Conservation (phyloP, 1,140 invertebrate species). For the Metopolophium dirhodum region DNA sequence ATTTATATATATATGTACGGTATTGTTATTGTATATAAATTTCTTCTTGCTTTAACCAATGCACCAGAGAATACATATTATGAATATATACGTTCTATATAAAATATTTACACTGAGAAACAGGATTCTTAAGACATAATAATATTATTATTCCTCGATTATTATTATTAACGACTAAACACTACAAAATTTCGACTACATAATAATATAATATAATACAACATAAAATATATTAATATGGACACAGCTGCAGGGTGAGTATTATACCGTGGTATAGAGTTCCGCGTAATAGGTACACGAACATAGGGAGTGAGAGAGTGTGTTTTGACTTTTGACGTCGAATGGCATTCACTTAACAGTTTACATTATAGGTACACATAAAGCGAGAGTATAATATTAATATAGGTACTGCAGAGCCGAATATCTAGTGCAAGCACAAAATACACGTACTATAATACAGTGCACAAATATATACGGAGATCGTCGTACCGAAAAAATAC, state of each 20-base stretch:
- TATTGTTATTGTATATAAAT: slow-evolving; percentile 35
- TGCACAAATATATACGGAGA: not conserved
- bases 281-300: not conserved
- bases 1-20: not conserved
- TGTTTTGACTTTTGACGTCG: not conserved
- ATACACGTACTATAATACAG: not conserved
- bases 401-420: not conserved
- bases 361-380: not conserved
- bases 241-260: not conserved
- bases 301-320: not conserved
- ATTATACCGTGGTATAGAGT: not conserved
- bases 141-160: not conserved
- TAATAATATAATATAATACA: slow-evolving; percentile 1
- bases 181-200: slow-evolving; percentile 15
- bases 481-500: not conserved
- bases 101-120: slow-evolving; percentile 34
- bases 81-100: slow-evolving; percentile 9
- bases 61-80: slow-evolving; percentile 46
- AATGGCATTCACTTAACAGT: not conserved
- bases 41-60: slow-evolving; percentile 52
- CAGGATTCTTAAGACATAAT: slow-evolving; percentile 7
- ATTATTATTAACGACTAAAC: slow-evolving; percentile 18
- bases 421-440: not conserved
- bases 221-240: slow-evolving; percentile 3
- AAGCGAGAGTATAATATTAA: slow-evolving; percentile 1